Evolutionary conservation across 1,140 invertebrate genomes (phyloP), one percentile per base, ranked within the genome.

Genomic region (Trichoplusia ni): DNA sequence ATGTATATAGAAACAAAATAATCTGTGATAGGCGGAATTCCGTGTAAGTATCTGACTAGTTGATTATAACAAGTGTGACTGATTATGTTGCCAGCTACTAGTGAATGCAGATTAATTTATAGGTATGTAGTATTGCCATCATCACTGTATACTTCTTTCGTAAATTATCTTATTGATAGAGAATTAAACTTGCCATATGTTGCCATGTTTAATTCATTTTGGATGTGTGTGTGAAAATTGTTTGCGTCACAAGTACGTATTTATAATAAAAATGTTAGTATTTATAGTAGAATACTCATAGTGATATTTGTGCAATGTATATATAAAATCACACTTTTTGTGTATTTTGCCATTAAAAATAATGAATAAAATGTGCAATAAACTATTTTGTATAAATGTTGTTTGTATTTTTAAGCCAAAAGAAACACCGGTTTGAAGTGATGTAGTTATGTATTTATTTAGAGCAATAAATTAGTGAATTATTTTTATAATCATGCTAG

Each of bases 151-250:
- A 16, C 42, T 60, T 47, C 53, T 51, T 35, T 38, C 25, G 19
- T 59, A 40, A 42, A 47, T 65, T 38, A 56, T 58, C 18, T 47
- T 47, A 42, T 37, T 51, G 49, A 38, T 67, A 69, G 75, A 66
- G 79, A 85, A 82, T 89, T 89, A 86, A 89, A 86, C 84, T 82
- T 82, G 82, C 86, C 86, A 86, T 89, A 84, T 53, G 59, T 77
- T 64, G 84, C 84, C 82, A 89, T 89, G 86, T 85, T 89, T 83
- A 83, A 89, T 86, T 83, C 80, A 49, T 37, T 53, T 60, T 65
- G 40, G 37, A 37, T 63, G 29, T 65, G 61, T 44, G 49, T 49
- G 25, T 56, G 25, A 40, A 21, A 11, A 29, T 56, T 14, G 5
- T 25, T 29, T 27, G 51, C 38, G 51, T 38, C 21, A 18, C 27